These are phyloP conservation scores for Ylistrum balloti DNA, from an alignment of 1,140 invertebrate species.

Conservation along the genomic window DNA sequence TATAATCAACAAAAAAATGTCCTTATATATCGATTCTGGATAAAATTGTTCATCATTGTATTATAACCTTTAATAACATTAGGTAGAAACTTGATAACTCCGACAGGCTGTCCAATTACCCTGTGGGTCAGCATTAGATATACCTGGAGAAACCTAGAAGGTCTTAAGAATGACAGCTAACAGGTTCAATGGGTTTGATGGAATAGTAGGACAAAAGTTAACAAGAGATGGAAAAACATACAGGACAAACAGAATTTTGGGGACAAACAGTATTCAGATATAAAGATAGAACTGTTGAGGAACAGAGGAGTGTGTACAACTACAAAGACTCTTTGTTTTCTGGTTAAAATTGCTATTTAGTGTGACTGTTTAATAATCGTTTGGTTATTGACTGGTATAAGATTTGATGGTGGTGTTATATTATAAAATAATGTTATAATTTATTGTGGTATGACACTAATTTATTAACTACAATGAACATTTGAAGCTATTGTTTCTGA, in stretches of 20 bases:
- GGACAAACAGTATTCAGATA: too few relatives aligned
- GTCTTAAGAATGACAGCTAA: too few relatives aligned
- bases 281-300: too few relatives aligned
- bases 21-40: not conserved
- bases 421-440: not conserved
- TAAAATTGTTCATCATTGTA: not conserved
- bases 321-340: not conserved
- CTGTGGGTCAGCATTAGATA: not conserved
- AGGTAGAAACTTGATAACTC: not conserved
- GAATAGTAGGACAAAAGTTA: not conserved
- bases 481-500: not conserved
- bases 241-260: too few relatives aligned
- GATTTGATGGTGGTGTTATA: not conserved
- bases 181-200: too few relatives aligned
- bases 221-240: not conserved
- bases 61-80: not conserved
- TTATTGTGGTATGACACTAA: constrained; percentile 1
- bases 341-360: not conserved
- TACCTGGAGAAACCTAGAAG: too few relatives aligned
- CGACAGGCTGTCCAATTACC: not conserved
- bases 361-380: not conserved
- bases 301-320: too few relatives aligned
- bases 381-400: not conserved
- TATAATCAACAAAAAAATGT: not conserved
- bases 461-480: not conserved